Base-by-base conservation (phyloP, 1,140 invertebrate species). In the Wiebesia pumilae region DNA sequence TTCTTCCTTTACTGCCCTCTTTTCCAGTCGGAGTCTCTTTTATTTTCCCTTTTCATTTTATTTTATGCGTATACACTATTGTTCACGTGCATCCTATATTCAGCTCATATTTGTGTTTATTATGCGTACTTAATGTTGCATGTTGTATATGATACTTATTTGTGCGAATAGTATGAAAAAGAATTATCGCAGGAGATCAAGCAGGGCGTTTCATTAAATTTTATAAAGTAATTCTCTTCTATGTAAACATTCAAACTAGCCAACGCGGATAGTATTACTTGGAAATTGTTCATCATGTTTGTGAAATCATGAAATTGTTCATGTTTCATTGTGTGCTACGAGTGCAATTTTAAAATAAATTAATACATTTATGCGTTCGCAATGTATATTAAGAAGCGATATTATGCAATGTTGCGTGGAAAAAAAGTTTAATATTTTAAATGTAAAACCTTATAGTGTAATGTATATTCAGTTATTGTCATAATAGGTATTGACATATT, bases 191-290 rank as follows among this genome's bases (percentile, higher is more conserved):
- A 38, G 27, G 78, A 65, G 0, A 54, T 30, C 12, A 78, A 78
- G 51, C 0, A 54, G 10, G 14, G 0, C 65, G 35, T 80, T 65
- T 40, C 30, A 19, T 65, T n/a, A 40, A 2, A 62, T 65, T 62
- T 65, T 62, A 65, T 21, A 62, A 80, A 62, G 77, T 79, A 79
- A 80, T 80, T 80, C 24, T 35, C 14, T 33, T 62, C 24, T 62
- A 58, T 10, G 51, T 65, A 80, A 80, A 80, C 65, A 80, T 80
- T 80, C 65, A 47, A 65, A 10, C 6, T 62, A 35, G 33, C 2
- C 40, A 47, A 27, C 24, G 54, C 35, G 30, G 65, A 80, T 80
- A 24, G 21, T 65, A 33, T 80, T 80, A 65, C 35, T 65, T 51
- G n/a, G 3, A 54, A 54, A 54, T 33, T 78, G 30, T 54, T 54